Evolutionary conservation across 2,888 invertebrate species (phyloP).

Genomic region (Orthosia gothica): DNA sequence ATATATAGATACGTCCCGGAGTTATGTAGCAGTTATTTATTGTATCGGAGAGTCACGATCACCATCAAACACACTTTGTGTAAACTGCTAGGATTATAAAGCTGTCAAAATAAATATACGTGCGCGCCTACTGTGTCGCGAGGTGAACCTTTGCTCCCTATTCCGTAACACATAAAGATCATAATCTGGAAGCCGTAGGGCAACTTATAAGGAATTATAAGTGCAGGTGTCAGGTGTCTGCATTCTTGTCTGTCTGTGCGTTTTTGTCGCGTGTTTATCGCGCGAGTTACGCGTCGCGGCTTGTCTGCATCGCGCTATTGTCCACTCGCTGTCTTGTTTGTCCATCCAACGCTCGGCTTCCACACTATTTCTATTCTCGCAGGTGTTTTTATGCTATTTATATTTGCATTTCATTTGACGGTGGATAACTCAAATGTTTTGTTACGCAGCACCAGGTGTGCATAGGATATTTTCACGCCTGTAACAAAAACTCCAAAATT

Average conservation of each 20-base stretch:
- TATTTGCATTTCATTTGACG: slow-evolving; percentile 56
- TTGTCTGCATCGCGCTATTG: slow-evolving; percentile 10
- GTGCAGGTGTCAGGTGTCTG: slow-evolving; percentile 74
- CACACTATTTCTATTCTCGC: slow-evolving; percentile 1
- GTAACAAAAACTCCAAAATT: slow-evolving; percentile 13
- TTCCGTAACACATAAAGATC: slow-evolving; percentile 54
- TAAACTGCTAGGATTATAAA: slow-evolving; percentile 55
- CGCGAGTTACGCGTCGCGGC: background rate
- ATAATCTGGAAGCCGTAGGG: slow-evolving; percentile 39
- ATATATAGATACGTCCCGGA: slow-evolving; percentile 2
- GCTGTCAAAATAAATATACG: slow-evolving; percentile 54
- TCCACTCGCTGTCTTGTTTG: slow-evolving; percentile 17
- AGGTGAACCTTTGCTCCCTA: slow-evolving; percentile 40
- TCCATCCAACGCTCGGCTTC: slow-evolving; percentile 17
- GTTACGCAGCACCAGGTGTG: slow-evolving; percentile 7
- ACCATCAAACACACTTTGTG: slow-evolving; percentile 32
- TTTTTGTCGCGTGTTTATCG: slow-evolving; percentile 36
- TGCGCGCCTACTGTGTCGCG: slow-evolving; percentile 11
- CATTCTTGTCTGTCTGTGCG: slow-evolving; percentile 65
- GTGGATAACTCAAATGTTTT: slow-evolving; percentile 26
- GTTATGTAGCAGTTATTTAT: slow-evolving; percentile 44
- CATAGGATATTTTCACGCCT: slow-evolving; percentile 30
- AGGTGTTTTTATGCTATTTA: slow-evolving; percentile 61
- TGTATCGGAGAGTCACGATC: slow-evolving; percentile 42
- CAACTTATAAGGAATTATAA: slow-evolving; percentile 60